Evolutionary conservation across 2,888 invertebrate species (phyloP).

Genomic region (Polietes domitor): DNA sequence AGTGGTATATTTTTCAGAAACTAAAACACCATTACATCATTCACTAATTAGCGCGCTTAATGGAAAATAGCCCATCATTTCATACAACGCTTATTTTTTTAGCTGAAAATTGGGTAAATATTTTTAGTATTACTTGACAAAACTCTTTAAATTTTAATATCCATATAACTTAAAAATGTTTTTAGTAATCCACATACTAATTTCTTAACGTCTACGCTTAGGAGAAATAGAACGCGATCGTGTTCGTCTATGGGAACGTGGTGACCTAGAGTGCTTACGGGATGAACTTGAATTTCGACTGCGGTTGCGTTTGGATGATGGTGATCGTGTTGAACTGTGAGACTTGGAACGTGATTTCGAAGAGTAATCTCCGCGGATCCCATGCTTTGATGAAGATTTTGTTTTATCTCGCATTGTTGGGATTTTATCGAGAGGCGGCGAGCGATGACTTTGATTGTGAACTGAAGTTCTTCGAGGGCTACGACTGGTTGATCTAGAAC

Average conservation of each 20-base stretch:
- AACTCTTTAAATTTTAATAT: neutral
- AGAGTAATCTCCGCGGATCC: neutral
- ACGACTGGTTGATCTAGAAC: conserved; percentile 70
- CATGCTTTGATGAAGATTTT: conserved; percentile 9
- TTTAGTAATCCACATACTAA: conserved; percentile 16
- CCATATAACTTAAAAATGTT: neutral
- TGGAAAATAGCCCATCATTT: too few species aligned
- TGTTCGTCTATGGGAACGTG: conserved; percentile 56
- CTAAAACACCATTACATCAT: too few species aligned
- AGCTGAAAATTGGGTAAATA: neutral
- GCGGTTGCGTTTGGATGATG: conserved; percentile 54
- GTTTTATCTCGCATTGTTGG: conserved; percentile 38
- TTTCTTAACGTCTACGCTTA: conserved; percentile 60
- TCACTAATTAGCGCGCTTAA: too few species aligned
- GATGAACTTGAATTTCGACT: conserved; percentile 56
- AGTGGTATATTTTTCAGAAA: too few species aligned
- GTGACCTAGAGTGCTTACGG: conserved; percentile 61
- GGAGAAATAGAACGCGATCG: conserved; percentile 64
- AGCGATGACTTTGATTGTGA: conserved; percentile 17
- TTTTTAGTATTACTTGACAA: neutral
- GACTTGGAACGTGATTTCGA: conserved; percentile 63
- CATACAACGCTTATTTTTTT: neutral
- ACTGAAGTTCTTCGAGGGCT: conserved; percentile 47
- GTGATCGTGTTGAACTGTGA: conserved; percentile 67
- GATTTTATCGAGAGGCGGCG: conserved; percentile 43